Conservation (phyloP, 1,140 invertebrate species). For the Drosophila equinoxialis region DNA sequence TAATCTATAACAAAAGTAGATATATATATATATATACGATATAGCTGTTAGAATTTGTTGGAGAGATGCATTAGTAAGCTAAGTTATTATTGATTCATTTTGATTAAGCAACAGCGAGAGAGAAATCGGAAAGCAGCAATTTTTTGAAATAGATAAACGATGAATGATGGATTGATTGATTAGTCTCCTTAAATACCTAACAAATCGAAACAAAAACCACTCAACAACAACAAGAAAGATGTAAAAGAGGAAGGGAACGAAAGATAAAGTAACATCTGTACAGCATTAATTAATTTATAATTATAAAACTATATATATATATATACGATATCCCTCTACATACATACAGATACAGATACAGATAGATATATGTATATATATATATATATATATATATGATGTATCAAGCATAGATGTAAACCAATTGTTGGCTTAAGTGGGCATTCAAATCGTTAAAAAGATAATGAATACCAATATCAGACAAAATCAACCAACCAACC, state of each 20-base stretch:
- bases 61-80: conserved; percentile 58
- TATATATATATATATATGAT: conserved; percentile 14
- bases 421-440: conserved; percentile 30
- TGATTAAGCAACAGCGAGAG: conserved; percentile 44
- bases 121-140: conserved; percentile 5
- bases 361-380: conserved; percentile 17
- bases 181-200: background rate
- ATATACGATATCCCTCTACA: conserved; percentile 22
- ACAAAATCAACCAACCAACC: background rate
- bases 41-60: conserved; percentile 60
- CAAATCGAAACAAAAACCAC: conserved; percentile 3
- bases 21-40: conserved; percentile 50
- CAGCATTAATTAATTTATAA: conserved; percentile 81
- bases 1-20: conserved; percentile 11
- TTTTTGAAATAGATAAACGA: conserved; percentile 11
- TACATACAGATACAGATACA: conserved; percentile 25
- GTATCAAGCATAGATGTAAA: conserved; percentile 36
- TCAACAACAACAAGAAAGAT: conserved; percentile 6
- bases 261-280: conserved; percentile 53
- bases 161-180: conserved; percentile 1
- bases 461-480: conserved; percentile 5
- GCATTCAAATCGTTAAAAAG: background rate
- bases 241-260: conserved; percentile 12
- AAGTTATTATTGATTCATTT: conserved; percentile 63
- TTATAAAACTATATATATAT: conserved; percentile 46